Base-by-base conservation (phyloP, 2,797 vertebrate genomes). In the Darevskia nairensis region DNA sequence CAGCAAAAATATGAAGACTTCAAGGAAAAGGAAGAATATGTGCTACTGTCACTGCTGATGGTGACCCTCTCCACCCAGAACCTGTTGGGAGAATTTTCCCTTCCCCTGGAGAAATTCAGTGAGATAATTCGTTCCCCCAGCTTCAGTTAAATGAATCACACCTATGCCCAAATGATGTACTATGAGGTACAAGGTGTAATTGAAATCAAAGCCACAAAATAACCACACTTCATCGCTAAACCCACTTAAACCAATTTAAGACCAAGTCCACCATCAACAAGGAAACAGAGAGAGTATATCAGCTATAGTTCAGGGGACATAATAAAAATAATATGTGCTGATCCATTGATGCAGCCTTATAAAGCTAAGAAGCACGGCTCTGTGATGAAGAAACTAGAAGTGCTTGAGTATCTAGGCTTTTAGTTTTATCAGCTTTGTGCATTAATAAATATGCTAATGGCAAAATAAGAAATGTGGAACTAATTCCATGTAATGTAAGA, bases 401-500 rank as follows among this genome's bases (percentile, higher is more conserved):
- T 94, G 92, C 88, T 95, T 91, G 89, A 88, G 90, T 95, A 94
- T 90, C 91, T 88, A 91, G 90, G 91, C 90, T 95, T 93, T 91
- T 69, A 93, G 91, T 75, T 3, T 93, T 95, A 93, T 96, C 96
- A 96, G 77, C 91, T 92, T 95, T 90, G 82, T 88, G 94, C 91
- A 94, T 96, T 96, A 96, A 96, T 94, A 95, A 96, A 96, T 94
- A 95, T 94, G 95, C 92, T 97, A 96, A 97, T 95, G 95, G 91
- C 85, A 89, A 93, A 91, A 93, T 94, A 94, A 95, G 94, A 94
- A 94, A 93, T 0, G 76, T 95, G 94, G 94, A 96, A 96, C 95
- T 95, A 95, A 96, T 95, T 94, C 94, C 90, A 89, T 92, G 92
- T 95, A 96, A 44, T 93, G 89, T 91, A 91, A 95, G 91, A 93